phyloP scores from a whole-genome alignment of 92 coral and sea anemone genomes.

The Pocillopora meandrina region DNA sequence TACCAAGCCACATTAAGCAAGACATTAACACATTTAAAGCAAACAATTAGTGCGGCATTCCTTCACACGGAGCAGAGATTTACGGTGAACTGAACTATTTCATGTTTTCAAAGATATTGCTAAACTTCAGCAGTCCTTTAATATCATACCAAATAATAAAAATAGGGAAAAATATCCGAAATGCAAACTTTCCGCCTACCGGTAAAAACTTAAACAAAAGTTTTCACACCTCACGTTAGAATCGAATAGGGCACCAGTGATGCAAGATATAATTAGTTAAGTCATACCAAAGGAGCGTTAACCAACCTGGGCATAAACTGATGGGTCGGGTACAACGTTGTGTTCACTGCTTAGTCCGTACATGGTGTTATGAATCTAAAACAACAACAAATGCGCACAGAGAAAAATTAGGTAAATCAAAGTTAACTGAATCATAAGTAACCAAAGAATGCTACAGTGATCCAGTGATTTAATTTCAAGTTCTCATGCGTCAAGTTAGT shows the following conservation, averaged over 20 bases:
- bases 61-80: conserved; percentile 30
- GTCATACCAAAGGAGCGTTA: background rate
- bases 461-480: background rate
- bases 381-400: background rate
- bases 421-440: background rate
- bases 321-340: conserved; percentile 96
- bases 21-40: conserved; percentile 3
- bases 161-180: conserved; percentile 4
- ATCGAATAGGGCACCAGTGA: background rate
- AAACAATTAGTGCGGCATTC: conserved; percentile 28
- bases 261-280: background rate
- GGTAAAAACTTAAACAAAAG: background rate
- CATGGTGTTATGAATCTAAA: conserved; percentile 44
- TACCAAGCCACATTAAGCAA: background rate
- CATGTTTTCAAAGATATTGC: conserved; percentile 8
- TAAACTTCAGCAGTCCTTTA: background rate
- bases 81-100: background rate
- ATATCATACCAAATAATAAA: conserved; percentile 35
- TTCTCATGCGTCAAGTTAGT: background rate
- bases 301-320: conserved; percentile 95
- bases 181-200: conserved; percentile 4
- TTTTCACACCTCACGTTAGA: background rate
- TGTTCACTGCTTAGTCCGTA: conserved; percentile 81
- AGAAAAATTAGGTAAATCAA: background rate
- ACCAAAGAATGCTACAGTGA: too few relatives aligned